Evolutionary conservation across 1,140 invertebrate genomes (phyloP), one percentile per base, ranked within the genome.

Genomic region (Rhopalosiphum padi): DNA sequence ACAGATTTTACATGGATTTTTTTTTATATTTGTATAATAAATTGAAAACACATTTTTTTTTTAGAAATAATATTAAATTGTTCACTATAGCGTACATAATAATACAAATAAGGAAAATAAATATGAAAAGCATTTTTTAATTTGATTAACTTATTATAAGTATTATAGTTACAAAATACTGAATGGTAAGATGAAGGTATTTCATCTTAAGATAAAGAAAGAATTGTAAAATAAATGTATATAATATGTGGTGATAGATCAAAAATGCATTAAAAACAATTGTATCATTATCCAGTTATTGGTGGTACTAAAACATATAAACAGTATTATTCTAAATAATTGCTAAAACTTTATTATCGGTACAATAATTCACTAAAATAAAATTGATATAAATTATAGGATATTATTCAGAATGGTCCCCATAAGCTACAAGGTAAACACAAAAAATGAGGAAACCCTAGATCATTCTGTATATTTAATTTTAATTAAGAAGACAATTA

Each of bases 1-100:
- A 88, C 85, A 87, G 48, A 18, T 41, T 88, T 88, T 88, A 18
- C 51, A 9, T 46, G 15, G 37, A 1, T n/a, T 48, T 88, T 88
- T 88, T 86, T 35, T n/a, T n/a, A n/a, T 88, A 88, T 88, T 88
- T 85, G 60, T 88, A 88, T 88, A 88, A 51, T 51, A 88, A 51
- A 86, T 22, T 48, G 23, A 11, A 23, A 85, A 41, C 41, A 88
- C 46, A 48, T 88, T 51, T 88, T 88, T 87, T 46, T 43, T 5
- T 22, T 22, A 88, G 35, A 48, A 88, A 48, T 48, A 48, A 87
- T 30, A 87, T 87, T 88, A 35, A 85, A 43, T 88, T 88, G 86
- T 51, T 88, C 46, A 35, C 46, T 88, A 6, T 88, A 51, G 43
- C 46, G 1, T 41, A 48, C 22, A 46, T 48, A 51, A 88, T 87